Base-by-base conservation (phyloP, 2,888 invertebrate genomes). In the Cinara cedri region DNA sequence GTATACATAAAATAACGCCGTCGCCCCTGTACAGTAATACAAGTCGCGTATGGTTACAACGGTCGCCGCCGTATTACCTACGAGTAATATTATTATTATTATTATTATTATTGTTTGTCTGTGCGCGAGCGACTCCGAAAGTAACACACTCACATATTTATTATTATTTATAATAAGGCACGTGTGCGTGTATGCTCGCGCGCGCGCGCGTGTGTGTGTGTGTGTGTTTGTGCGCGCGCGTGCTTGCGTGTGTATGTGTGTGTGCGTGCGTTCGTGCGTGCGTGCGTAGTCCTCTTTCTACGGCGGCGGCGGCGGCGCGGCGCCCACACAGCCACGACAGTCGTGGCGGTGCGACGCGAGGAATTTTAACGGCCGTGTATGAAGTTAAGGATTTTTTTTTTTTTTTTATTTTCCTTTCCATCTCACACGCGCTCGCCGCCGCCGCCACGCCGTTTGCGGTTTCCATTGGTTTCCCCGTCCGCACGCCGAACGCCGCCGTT, bases 341-440 rank as follows among this genome's bases (percentile, higher is more conserved):
- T 34, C n/a, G 6, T 34, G 6, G 34, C 42, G 42, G 54, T 74
- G 63, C 65, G 74, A 75, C 78, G 57, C 49, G 60, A 78, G 68
- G 78, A 78, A 70, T 78, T 78, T 78, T 78, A 78, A 78, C 78
- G 78, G 70, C 78, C 78, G 78, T 34, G 42, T 42, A 78, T 68
- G 78, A 78, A 78, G 78, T 62, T 76, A 3, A 66, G 42, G 57
- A 76, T 55, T 66, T 74, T 63, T 16, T 68, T 34, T 34, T 34
- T 34, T 34, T 34, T 34, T 6, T 6, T 34, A 4, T 34, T 34
- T 34, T 34, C 34, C 34, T 6, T 6, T 6, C 34, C 51, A 19
- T 62, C 51, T 74, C 21, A 1, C 46, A 49, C 26, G 60, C 10
- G 49, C 60, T 10, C 4, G 21, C 2, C 26, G 26, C 70, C 26